Conservation (phyloP, 2,888 invertebrate species). For the Pollenia angustigena region DNA sequence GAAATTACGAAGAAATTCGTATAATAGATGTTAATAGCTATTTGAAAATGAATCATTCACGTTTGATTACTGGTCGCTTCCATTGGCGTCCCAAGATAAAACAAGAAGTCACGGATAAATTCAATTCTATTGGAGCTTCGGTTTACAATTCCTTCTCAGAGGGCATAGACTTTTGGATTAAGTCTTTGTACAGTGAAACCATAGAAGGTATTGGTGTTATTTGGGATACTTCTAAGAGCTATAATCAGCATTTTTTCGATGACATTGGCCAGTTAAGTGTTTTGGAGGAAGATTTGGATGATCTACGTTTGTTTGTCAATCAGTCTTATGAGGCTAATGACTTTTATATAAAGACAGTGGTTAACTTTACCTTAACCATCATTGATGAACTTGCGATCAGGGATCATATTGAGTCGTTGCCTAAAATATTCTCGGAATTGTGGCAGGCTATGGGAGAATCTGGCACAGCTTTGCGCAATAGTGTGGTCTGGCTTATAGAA, state of each 20-base stretch:
- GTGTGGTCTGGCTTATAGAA: constrained; percentile 89
- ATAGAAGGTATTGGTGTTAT: constrained; percentile 88
- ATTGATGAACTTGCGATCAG: constrained; percentile 91
- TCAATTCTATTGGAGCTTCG: constrained; percentile 84
- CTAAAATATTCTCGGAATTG: constrained; percentile 91
- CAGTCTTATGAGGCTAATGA: constrained; percentile 92
- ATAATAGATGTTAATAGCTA: constrained; percentile 92
- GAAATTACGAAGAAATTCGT: constrained; percentile 91
- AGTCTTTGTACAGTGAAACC: constrained; percentile 89
- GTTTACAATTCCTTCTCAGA: constrained; percentile 85
- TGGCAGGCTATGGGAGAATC: constrained; percentile 95
- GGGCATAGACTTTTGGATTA: constrained; percentile 87
- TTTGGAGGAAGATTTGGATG: constrained; percentile 86
- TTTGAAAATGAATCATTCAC: constrained; percentile 92
- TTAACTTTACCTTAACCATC: constrained; percentile 88
- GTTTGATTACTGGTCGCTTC: constrained; percentile 91
- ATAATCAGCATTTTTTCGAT: constrained; percentile 88
- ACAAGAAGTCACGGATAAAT: constrained; percentile 85
- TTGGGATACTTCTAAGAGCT: constrained; percentile 90
- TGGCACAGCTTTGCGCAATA: constrained; percentile 90
- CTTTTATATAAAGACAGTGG: constrained; percentile 92
- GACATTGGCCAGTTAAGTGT: constrained; percentile 89
- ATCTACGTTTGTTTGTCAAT: constrained; percentile 89
- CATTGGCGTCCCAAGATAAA: constrained; percentile 92
- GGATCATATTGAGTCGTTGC: constrained; percentile 91